Conservation (phyloP, 2,797 vertebrate genomes). For the Acrossocheilus fasciatus region DNA sequence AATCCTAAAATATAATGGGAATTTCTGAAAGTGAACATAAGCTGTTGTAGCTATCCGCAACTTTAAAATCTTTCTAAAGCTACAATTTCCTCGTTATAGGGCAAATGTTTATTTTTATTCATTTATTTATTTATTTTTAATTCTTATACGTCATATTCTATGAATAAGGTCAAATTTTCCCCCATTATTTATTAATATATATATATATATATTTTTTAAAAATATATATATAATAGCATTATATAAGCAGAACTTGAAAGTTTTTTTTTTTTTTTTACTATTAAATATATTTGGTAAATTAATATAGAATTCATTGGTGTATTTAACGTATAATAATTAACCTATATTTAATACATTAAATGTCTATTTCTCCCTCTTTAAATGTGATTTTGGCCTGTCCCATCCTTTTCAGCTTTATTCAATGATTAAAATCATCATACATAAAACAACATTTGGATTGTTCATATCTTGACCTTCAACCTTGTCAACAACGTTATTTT, state of each 20-base stretch:
- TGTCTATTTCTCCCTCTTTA: not conserved
- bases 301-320: not conserved
- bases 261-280: not conserved
- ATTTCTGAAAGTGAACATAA: not conserved
- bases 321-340: not conserved
- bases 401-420: not conserved
- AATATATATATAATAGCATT: not conserved
- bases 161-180: not conserved
- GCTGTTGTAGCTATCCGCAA: no score
- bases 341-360: not conserved
- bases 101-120: no score
- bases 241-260: not conserved
- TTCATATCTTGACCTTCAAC: not conserved
- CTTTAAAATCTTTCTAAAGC: not conserved
- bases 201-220: no score
- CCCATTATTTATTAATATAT: not conserved
- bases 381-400: not conserved
- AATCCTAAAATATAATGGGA: not conserved
- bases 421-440: not conserved
- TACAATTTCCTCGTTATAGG: not conserved
- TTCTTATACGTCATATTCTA: not conserved
- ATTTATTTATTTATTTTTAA: not conserved
- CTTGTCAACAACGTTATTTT: not conserved
- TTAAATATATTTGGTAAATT: not conserved
- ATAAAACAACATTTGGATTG: not conserved